Conservation (phyloP, 2,888 invertebrate genomes). For the Nemurella pictetii region DNA sequence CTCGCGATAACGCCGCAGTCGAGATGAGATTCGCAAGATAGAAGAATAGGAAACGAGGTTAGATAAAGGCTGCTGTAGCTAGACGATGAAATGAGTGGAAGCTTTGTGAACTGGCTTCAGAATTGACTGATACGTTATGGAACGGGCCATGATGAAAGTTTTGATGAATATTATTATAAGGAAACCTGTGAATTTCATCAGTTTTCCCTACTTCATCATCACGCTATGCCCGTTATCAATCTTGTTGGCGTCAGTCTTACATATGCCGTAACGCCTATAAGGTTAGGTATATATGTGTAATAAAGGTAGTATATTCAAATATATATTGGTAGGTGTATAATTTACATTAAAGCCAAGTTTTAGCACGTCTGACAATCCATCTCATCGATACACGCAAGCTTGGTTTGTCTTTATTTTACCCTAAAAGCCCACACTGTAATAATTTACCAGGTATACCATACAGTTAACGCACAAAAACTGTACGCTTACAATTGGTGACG, state of each 20-base stretch:
- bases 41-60: conserved; percentile 3
- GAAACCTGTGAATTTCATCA: conserved; percentile 1
- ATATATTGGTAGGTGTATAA: background rate
- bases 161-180: conserved; percentile 27
- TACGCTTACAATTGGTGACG: too few species aligned
- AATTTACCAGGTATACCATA: too few species aligned
- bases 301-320: background rate
- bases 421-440: too few species aligned
- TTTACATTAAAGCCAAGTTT: background rate
- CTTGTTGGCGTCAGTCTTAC: background rate
- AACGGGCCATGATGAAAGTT: conserved; percentile 21
- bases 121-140: conserved; percentile 16
- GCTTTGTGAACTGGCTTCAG: background rate
- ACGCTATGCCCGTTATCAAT: conserved; percentile 22
- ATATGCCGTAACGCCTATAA: background rate
- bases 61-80: background rate
- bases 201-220: conserved; percentile 8
- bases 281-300: background rate
- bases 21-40: conserved; percentile 20
- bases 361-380: too few species aligned
- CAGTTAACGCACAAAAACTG: too few species aligned
- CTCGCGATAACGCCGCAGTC: background rate
- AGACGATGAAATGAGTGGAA: background rate
- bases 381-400: too few species aligned
- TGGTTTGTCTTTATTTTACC: too few species aligned